A percentile compares a stretch with the other conserved stretches of the same genome.
phyloP scores from a whole-genome alignment of 2,797 vertebrate genomes.

The Rhinoraja longicauda region DNA sequence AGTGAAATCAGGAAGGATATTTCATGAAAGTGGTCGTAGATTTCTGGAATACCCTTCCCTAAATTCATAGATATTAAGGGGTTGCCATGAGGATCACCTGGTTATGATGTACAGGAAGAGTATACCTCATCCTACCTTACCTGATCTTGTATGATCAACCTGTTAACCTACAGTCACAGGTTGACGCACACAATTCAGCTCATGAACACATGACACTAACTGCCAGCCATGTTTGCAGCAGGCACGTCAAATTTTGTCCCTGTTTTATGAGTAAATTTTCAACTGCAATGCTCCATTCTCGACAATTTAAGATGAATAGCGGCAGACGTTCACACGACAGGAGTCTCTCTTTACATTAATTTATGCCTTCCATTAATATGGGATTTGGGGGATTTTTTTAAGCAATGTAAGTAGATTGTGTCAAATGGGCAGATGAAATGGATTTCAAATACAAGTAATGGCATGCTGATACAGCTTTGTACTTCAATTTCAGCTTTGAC shows the following conservation, averaged over 20 bases:
- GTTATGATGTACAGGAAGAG: no score
- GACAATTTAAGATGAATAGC: not conserved
- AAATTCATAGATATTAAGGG: no score
- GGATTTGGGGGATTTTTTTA: not conserved
- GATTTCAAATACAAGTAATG: not conserved
- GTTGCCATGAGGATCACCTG: no score
- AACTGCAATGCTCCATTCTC: not conserved
- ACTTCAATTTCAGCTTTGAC: not conserved
- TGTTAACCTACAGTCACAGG: no score
- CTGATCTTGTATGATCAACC: no score
- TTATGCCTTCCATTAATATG: not conserved
- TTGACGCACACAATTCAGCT: no score
- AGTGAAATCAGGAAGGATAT: no score
- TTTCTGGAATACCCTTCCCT: no score
- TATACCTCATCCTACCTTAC: no score
- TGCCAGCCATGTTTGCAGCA: no score
- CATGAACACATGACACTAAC: no score
- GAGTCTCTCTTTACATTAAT: not conserved
- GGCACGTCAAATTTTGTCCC: not conserved
- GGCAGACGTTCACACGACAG: not conserved
- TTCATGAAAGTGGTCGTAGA: no score
- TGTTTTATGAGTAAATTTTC: not conserved
- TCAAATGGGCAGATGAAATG: not conserved
- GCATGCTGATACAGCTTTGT: not conserved
- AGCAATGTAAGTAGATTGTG: not conserved